phyloP scores from a whole-genome alignment of 2,113 vertebrate genomes.

The Hiodon tergisus region DNA sequence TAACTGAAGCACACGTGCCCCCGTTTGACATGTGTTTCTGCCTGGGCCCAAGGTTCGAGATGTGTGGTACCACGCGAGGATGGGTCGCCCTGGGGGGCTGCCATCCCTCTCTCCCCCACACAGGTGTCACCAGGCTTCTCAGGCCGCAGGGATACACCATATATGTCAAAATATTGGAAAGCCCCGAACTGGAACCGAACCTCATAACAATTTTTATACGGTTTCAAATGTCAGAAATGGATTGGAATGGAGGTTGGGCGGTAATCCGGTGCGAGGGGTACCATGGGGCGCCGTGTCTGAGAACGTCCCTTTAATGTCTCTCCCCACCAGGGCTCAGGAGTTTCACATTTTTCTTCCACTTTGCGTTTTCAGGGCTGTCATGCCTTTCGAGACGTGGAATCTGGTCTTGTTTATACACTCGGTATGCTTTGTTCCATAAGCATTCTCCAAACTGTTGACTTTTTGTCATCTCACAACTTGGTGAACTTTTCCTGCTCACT shows the following conservation, averaged over 20 bases:
- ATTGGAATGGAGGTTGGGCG: not conserved
- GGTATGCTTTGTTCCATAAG: not conserved
- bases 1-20: not conserved
- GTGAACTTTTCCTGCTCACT: not conserved
- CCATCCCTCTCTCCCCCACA: not conserved
- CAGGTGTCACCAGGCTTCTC: not conserved
- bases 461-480: not conserved
- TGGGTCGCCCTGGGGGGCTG: too few relatives aligned
- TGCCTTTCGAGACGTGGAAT: too few relatives aligned
- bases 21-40: too few relatives aligned
- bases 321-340: not conserved
- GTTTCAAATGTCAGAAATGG: constrained; percentile 5
- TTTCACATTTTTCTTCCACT: not conserved
- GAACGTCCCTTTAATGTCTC: not conserved
- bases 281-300: not conserved
- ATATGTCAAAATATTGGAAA: constrained; percentile 6
- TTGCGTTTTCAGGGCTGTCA: too few relatives aligned
- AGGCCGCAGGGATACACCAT: not conserved
- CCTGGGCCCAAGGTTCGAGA: too few relatives aligned
- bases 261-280: not conserved
- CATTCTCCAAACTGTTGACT: not conserved
- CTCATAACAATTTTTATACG: not conserved
- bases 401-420: not conserved
- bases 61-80: too few relatives aligned
- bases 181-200: constrained; percentile 3